Conservation (phyloP, 1,140 invertebrate genomes). For the Platyscapa corneri region DNA sequence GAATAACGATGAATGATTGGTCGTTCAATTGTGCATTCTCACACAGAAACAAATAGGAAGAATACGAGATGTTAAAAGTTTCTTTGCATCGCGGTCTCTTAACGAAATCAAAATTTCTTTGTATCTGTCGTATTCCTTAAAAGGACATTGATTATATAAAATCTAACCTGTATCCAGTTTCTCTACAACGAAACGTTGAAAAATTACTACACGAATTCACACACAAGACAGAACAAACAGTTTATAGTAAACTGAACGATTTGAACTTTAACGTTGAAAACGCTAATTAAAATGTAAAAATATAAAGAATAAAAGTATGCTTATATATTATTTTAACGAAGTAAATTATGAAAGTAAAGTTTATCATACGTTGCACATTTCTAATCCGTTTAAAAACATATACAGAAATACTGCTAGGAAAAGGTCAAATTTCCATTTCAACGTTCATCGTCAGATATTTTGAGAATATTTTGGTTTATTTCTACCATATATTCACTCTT, state of each 20-base stretch:
- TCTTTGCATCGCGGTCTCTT: background rate
- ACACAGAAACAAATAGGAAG: background rate
- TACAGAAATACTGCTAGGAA: too few relatives aligned
- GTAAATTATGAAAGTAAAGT: too few relatives aligned
- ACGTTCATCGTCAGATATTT: too few relatives aligned
- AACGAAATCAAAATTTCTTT: conserved; percentile 33
- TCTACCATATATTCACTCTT: too few relatives aligned
- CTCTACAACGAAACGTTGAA: background rate
- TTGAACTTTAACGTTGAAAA: background rate
- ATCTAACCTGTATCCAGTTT: background rate
- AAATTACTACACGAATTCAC: background rate
- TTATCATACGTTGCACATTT: too few relatives aligned
- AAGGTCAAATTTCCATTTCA: too few relatives aligned
- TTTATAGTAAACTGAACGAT: background rate
- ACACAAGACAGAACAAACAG: background rate
- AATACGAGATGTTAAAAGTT: background rate
- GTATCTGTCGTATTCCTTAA: background rate
- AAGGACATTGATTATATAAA: background rate
- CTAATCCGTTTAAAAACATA: too few relatives aligned
- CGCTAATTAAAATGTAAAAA: background rate
- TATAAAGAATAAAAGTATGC: background rate
- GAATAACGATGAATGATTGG: conserved; percentile 20
- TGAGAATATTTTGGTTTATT: too few relatives aligned
- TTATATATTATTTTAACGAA: too few relatives aligned
- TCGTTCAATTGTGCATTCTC: background rate